Evolutionary conservation across 2,888 invertebrate genomes (phyloP), one percentile per base, ranked within the genome.

Genomic region (Autographa gamma): DNA sequence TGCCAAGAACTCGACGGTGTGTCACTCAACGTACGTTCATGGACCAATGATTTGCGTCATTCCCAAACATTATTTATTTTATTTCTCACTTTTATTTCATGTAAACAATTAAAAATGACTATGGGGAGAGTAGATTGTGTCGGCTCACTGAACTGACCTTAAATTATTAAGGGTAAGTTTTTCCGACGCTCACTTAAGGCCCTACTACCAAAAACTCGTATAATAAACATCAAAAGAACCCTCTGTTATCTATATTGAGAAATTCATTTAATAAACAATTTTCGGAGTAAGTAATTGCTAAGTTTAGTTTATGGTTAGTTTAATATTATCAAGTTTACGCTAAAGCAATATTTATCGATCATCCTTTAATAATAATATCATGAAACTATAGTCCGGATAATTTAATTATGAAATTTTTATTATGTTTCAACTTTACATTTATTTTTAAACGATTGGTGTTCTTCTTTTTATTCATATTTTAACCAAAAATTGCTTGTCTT

Each of bases 1-100:
- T 89, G 88, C 87, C 87, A 88, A 88, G 89, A 89, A 82, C 89
- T 86, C 83, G 69, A 74, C 82, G 80, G 79, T 84, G 80, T 87
- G 86, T 86, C 87, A 85, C 77, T 84, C 71, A 68, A 59, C 66
- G 61, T 66, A 71, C 63, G 73, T 73, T 73, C 76, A 73, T 74
- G 77, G 66, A 66, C 67, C 76, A 79, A 68, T 76, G 74, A 74
- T 73, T 76, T 74, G 73, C 80, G 73, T 86, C 83, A 88, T 86
- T 81, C 69, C 62, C 60, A 69, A 75, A 73, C 81, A 85, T 89
- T 86, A 82, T 81, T 84, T 81, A 78, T 74, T 71, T 78, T 80
- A 74, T 72, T 60, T 64, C 66, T 69, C 68, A 69, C 58, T 16
- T 65, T 71, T 73, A 73, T 79, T 79, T 70, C 59, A 74, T 74